Percentiles rank a stretch among this genome's conserved stretches.
phyloP scores from a whole-genome alignment of 2,888 invertebrate species.

The Mythimna lalbum region DNA sequence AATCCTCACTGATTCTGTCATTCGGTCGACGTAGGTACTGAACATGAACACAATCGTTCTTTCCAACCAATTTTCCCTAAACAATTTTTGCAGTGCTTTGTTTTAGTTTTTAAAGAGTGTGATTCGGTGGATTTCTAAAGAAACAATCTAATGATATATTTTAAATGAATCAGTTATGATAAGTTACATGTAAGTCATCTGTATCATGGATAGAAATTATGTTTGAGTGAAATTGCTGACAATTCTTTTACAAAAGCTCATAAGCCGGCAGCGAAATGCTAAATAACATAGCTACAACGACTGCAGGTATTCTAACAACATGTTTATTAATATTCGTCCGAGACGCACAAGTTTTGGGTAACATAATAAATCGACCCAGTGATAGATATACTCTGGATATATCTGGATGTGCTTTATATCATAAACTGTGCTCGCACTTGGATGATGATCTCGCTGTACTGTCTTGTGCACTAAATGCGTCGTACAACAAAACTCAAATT shows the following conservation, averaged over 20 bases:
- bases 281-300: constrained; percentile 67
- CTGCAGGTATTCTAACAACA: constrained; percentile 68
- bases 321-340: constrained; percentile 68
- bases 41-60: constrained; percentile 21
- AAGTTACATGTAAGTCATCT: constrained; percentile 51
- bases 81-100: constrained; percentile 48
- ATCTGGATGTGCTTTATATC: constrained; percentile 80
- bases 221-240: constrained; percentile 54
- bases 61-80: constrained; percentile 42
- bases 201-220: constrained; percentile 43
- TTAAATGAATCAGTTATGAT: constrained; percentile 16
- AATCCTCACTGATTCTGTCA: constrained; percentile 12
- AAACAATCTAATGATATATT: neutral
- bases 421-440: constrained; percentile 84
- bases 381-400: constrained; percentile 79
- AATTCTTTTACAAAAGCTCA: constrained; percentile 35
- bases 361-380: constrained; percentile 73
- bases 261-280: constrained; percentile 79
- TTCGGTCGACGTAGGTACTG: constrained; percentile 29
- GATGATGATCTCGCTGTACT: constrained; percentile 83
- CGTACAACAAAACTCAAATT: constrained; percentile 83
- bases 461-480: constrained; percentile 82
- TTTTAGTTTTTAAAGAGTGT: constrained; percentile 13
- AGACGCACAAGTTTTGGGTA: constrained; percentile 73
- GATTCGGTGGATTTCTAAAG: constrained; percentile 8